Evolutionary conservation across 2,797 vertebrate species (phyloP).

Genomic region (Clamator glandarius): DNA sequence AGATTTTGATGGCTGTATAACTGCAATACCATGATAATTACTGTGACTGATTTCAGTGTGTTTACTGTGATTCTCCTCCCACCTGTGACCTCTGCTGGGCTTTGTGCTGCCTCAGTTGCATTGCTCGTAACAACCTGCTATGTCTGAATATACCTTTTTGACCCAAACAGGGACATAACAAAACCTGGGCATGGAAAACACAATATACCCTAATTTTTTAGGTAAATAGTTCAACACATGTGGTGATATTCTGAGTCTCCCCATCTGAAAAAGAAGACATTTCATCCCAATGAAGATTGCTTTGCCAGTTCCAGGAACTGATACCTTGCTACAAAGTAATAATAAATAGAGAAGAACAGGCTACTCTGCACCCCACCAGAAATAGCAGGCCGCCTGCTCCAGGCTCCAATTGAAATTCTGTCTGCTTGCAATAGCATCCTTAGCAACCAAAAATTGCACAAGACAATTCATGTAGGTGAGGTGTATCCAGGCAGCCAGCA

Average conservation of each 20-base stretch:
- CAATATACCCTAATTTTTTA: background rate
- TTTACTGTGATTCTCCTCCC: background rate
- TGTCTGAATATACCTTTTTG: background rate
- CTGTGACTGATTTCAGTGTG: background rate
- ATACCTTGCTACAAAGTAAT: background rate
- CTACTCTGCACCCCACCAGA: background rate
- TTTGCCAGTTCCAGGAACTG: background rate
- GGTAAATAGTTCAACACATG: background rate
- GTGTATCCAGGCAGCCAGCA: slow-evolving; percentile 55
- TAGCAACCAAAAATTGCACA: slow-evolving; percentile 56
- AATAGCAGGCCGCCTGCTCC: slow-evolving; percentile 32
- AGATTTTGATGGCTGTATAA: background rate
- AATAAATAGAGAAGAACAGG: background rate
- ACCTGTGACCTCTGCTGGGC: background rate
- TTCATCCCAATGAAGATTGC: background rate
- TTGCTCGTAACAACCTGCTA: background rate
- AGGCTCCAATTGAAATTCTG: slow-evolving; percentile 33
- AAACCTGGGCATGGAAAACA: background rate
- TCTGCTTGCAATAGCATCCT: slow-evolving; percentile 54
- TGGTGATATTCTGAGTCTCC: background rate
- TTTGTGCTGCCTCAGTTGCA: background rate
- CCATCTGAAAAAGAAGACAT: background rate
- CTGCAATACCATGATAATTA: background rate
- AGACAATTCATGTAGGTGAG: slow-evolving; percentile 60
- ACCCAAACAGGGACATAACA: background rate